Percentiles rank a stretch among this genome's conserved stretches.
Evolutionary conservation across 2,797 vertebrate species (phyloP).

Genomic region (Philypnodon macrostomus): DNA sequence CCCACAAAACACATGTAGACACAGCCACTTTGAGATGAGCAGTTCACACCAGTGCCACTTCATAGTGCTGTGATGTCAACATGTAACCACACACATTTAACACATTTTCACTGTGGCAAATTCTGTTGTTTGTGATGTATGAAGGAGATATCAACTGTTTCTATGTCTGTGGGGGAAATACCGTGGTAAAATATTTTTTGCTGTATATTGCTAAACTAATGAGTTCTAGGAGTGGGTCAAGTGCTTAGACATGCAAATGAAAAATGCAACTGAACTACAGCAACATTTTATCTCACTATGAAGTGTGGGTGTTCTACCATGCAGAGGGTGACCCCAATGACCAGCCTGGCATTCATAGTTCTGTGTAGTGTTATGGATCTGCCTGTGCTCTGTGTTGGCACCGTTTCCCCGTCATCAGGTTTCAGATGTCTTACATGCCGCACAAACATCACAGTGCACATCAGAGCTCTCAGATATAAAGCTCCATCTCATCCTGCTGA

Average conservation of each 20-base stretch:
- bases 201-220: too few species aligned
- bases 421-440: slow-evolving; percentile 57
- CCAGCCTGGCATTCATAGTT: slow-evolving; percentile 36
- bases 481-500: not conserved
- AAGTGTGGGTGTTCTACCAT: slow-evolving; percentile 27
- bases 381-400: slow-evolving; percentile 26
- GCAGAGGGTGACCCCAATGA: slow-evolving; percentile 22
- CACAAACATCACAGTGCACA: slow-evolving; percentile 29
- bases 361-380: slow-evolving; percentile 25
- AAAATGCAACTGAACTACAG: too few species aligned
- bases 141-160: slow-evolving; percentile 26
- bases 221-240: too few species aligned
- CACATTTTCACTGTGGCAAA: slow-evolving; percentile 42
- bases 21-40: slow-evolving; percentile 18
- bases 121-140: slow-evolving; percentile 20
- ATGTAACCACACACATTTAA: slow-evolving; percentile 31
- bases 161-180: slow-evolving; percentile 25
- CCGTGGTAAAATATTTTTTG: too few species aligned
- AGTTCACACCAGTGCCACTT: slow-evolving; percentile 43
- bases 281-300: slow-evolving; percentile 12
- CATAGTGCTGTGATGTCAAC: slow-evolving; percentile 41
- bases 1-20: slow-evolving; percentile 37
- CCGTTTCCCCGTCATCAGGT: slow-evolving; percentile 40
- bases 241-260: too few species aligned
- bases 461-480: slow-evolving; percentile 26